Percentiles rank a stretch among this genome's conserved stretches.
Evolutionary conservation across 1,140 invertebrate genomes (phyloP).

Genomic region (Uloborus diversus): DNA sequence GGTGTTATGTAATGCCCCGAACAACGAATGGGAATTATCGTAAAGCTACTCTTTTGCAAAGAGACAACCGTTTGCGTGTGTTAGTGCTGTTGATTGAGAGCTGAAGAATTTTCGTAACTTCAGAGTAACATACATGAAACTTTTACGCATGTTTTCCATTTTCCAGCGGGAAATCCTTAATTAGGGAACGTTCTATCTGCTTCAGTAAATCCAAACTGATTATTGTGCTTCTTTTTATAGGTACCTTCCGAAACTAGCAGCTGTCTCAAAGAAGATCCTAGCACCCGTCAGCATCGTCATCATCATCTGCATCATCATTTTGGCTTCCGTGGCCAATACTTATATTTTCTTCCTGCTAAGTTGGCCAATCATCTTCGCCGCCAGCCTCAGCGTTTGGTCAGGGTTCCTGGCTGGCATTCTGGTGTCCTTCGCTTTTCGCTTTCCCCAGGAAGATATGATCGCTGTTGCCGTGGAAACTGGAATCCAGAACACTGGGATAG

Average conservation of each 20-base stretch:
- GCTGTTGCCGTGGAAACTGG: slow-evolving; percentile 69
- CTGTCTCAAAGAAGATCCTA: slow-evolving; percentile 49
- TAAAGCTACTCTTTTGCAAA: no score
- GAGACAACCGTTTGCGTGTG: no score
- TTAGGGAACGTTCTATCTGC: no score
- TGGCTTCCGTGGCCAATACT: slow-evolving; percentile 67
- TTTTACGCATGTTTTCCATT: no score
- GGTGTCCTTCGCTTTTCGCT: slow-evolving; percentile 24
- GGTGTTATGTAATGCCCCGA: no score
- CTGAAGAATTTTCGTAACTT: no score
- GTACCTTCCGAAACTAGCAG: slow-evolving; percentile 59
- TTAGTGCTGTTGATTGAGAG: no score
- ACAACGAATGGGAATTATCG: no score
- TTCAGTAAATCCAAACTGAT: no score
- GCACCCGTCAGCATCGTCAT: slow-evolving; percentile 63
- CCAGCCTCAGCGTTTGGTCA: slow-evolving; percentile 67
- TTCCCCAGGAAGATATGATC: slow-evolving; percentile 61
- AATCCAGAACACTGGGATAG: slow-evolving; percentile 67
- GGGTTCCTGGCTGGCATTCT: slow-evolving; percentile 68
- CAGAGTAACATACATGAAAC: no score
- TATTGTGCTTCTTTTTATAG: no score
- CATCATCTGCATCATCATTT: slow-evolving; percentile 29
- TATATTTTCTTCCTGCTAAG: slow-evolving; percentile 68
- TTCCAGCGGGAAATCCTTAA: no score
- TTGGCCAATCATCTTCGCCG: slow-evolving; percentile 63